phyloP scores from a whole-genome alignment of 2,888 invertebrate genomes.

The Laspeyria flexula region DNA sequence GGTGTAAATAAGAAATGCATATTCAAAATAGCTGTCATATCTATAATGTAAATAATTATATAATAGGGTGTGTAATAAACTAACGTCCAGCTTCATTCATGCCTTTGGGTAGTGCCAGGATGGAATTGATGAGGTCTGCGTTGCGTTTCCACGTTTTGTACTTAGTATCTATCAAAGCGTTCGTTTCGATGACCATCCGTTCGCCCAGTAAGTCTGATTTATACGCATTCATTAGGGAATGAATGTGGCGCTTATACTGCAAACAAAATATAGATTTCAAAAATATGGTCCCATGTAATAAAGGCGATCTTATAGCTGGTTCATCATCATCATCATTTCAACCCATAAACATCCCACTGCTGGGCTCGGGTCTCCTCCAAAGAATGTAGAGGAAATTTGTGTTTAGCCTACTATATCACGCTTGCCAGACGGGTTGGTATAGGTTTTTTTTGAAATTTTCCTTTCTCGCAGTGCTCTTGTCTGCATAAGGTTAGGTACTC shows the following conservation, averaged over 20 bases:
- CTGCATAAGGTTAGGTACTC: too few relatives aligned
- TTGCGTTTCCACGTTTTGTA: constrained; percentile 86
- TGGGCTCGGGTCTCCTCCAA: too few relatives aligned
- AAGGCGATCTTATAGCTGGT: too few relatives aligned
- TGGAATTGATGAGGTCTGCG: constrained; percentile 90
- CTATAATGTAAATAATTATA: constrained; percentile 1
- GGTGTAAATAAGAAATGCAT: background rate
- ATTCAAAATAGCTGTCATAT: background rate
- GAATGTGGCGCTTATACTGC: constrained; percentile 63
- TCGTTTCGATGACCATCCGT: constrained; percentile 51
- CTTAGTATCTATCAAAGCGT: constrained; percentile 59
- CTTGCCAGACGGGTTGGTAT: too few relatives aligned
- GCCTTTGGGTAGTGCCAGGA: constrained; percentile 91
- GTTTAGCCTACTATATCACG: too few relatives aligned
- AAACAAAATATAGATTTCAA: constrained; percentile 24
- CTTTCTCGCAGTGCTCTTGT: too few relatives aligned
- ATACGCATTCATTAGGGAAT: constrained; percentile 63
- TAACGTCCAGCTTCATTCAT: constrained; percentile 91
- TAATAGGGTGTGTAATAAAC: constrained; percentile 19
- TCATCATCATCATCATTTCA: too few relatives aligned
- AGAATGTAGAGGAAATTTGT: too few relatives aligned
- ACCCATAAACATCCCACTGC: too few relatives aligned
- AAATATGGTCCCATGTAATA: too few relatives aligned
- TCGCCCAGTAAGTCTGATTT: constrained; percentile 44
- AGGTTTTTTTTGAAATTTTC: too few relatives aligned